These are phyloP conservation scores for Grus americana DNA, from an alignment of 2,113 vertebrate species.

Conservation along the genomic window DNA sequence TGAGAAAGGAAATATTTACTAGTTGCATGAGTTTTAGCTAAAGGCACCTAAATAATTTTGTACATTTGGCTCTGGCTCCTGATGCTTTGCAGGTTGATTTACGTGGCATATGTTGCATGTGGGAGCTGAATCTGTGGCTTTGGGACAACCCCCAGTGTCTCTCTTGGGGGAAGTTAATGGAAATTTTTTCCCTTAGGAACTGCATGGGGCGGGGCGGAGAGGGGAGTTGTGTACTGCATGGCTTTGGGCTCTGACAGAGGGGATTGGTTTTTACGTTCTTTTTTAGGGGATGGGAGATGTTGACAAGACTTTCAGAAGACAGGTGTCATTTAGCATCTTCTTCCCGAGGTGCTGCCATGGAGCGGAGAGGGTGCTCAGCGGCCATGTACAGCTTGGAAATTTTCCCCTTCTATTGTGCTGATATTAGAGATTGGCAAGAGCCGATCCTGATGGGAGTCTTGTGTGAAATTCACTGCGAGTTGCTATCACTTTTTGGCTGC, in stretches of 20 bases:
- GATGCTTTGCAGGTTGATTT: neutral
- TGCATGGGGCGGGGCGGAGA: neutral
- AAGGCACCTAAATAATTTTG: neutral
- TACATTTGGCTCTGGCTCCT: neutral
- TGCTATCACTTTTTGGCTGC: neutral
- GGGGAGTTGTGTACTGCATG: neutral
- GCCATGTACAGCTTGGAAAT: neutral
- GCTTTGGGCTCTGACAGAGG: neutral
- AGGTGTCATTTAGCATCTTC: neutral
- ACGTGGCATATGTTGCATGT: accelerated
- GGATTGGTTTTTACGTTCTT: neutral
- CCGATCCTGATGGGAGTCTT: conserved; percentile 5
- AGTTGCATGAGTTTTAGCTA: neutral
- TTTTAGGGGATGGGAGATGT: neutral
- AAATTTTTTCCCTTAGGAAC: neutral
- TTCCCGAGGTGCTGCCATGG: neutral
- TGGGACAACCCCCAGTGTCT: neutral
- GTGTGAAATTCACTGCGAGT: conserved; percentile 26
- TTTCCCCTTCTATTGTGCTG: neutral
- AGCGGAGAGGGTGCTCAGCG: accelerated
- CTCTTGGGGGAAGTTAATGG: neutral
- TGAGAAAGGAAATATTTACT: neutral
- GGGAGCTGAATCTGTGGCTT: accelerated
- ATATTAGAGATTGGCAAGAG: conserved; percentile 40
- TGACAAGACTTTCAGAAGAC: neutral